Evolutionary conservation across 2,888 invertebrate species (phyloP), one percentile per base, ranked within the genome.

Genomic region (Calameuta pallipes): DNA sequence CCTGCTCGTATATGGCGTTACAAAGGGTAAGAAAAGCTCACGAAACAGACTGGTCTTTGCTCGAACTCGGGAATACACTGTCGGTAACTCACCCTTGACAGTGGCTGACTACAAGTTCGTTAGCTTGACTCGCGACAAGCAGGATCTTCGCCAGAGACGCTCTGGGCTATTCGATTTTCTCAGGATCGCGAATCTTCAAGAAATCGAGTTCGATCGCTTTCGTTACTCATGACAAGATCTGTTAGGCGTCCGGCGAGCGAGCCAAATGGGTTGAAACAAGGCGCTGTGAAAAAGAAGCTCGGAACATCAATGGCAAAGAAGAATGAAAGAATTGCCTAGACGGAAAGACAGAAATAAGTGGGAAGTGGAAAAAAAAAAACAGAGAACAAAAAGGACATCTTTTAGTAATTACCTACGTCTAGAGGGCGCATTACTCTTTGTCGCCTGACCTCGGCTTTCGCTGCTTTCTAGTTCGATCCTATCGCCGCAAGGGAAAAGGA

Each of bases 391-490:
- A n/a, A 69, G 30, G 69, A 76, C 80, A 83, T 85, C 84, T 85
- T 84, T 83, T 77, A 83, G 85, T 85, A 85, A 85, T 85, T 85
- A 85, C 84, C 81, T 79, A 82, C 80, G 83, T 82, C 79, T 82
- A 76, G 82, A 84, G 83, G 81, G 80, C 80, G 79, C 84, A 85
- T 85, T 85, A 84, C 82, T 85, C 85, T 85, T 85, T 85, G 84
- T 83, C 83, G 82, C 76, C 56, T 33, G 78, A 75, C 75, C 75
- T 41, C 30, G 68, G 76, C 36, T 73, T 75, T 75, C 69, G 69
- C 73, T 75, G 15, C 35, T 73, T 41, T 68, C 69, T 35, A 71
- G 73, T 56, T 35, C 56, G 78, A 78, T 78, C 41, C 75, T 75
- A 78, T 76, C 78, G 78, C 56, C 71, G 56, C 73, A 41, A 41